Percentiles rank a stretch among this genome's conserved stretches.
Evolutionary conservation across 1,140 invertebrate species (phyloP).

Genomic region (Polypedilum vanderplanki): DNA sequence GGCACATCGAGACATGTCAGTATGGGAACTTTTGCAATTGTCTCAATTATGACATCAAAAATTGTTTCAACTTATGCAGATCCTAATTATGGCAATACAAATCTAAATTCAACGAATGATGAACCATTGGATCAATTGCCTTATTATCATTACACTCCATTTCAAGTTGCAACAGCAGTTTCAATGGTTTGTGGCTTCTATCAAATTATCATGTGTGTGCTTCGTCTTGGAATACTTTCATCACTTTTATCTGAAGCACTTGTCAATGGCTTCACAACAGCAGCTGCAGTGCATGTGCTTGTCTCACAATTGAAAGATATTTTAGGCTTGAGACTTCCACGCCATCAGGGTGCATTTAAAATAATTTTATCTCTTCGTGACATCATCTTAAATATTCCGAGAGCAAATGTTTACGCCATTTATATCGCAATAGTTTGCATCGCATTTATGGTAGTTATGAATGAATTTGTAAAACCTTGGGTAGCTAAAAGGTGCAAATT

Average conservation of each 20-base stretch:
- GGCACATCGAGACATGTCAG: slow-evolving; percentile 89
- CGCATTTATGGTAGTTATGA: slow-evolving; percentile 63
- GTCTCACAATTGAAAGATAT: slow-evolving; percentile 84
- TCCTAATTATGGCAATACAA: neutral
- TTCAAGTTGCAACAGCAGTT: slow-evolving; percentile 39
- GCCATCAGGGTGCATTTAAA: slow-evolving; percentile 63
- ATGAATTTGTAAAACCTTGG: slow-evolving; percentile 73
- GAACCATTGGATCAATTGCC: neutral
- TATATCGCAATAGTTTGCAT: slow-evolving; percentile 50
- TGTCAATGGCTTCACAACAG: slow-evolving; percentile 87
- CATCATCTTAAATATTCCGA: slow-evolving; percentile 52
- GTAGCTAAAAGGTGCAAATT: slow-evolving; percentile 62
- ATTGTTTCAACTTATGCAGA: slow-evolving; percentile 45
- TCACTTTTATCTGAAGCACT: slow-evolving; percentile 81
- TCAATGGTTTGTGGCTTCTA: slow-evolving; percentile 37
- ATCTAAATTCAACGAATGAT: neutral
- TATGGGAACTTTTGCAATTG: slow-evolving; percentile 86
- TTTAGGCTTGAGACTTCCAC: slow-evolving; percentile 62
- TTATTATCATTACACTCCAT: slow-evolving; percentile 31
- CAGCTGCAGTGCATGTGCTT: slow-evolving; percentile 82
- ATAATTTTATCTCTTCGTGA: slow-evolving; percentile 62
- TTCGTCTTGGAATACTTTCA: slow-evolving; percentile 74
- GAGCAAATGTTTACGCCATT: slow-evolving; percentile 46
- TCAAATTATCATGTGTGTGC: slow-evolving; percentile 71
- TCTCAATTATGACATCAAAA: slow-evolving; percentile 85